Evolutionary conservation across 1,140 invertebrate species (phyloP).

Genomic region (Globodera rostochiensis): DNA sequence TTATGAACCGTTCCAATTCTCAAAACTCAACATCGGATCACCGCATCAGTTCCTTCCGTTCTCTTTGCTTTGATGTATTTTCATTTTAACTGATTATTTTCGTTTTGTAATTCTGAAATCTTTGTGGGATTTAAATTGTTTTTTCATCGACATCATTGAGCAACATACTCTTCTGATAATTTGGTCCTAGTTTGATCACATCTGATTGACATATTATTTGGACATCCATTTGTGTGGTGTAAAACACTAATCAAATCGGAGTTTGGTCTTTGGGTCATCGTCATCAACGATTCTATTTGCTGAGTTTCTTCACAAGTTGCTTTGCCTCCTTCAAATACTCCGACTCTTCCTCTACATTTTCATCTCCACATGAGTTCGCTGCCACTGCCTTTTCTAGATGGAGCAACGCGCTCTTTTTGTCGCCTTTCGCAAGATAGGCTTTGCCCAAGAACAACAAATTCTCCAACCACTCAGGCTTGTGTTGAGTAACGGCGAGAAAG

Average conservation of each 20-base stretch:
- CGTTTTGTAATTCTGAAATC: background rate
- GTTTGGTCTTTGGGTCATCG: background rate
- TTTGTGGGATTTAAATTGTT: background rate
- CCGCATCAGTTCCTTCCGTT: background rate
- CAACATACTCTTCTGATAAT: background rate
- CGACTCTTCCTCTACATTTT: constrained; percentile 32
- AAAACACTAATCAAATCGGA: background rate
- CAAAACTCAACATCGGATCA: background rate
- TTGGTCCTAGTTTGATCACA: background rate
- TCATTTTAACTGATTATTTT: background rate
- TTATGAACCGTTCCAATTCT: background rate
- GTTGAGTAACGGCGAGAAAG: constrained; percentile 6
- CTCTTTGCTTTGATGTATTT: background rate
- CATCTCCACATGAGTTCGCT: background rate
- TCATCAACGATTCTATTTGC: background rate
- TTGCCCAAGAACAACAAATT: constrained; percentile 66
- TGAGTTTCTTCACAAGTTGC: constrained; percentile 41
- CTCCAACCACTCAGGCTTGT: constrained; percentile 64
- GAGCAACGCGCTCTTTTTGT: constrained; percentile 40
- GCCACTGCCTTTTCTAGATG: constrained; percentile 39
- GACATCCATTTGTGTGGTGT: background rate
- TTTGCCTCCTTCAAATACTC: constrained; percentile 47
- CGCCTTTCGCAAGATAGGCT: constrained; percentile 61
- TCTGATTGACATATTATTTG: background rate
- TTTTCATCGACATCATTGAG: background rate